Evolutionary conservation across 64 coral and sea anemone species (phyloP).

Genomic region (Pocillopora damicornis): DNA sequence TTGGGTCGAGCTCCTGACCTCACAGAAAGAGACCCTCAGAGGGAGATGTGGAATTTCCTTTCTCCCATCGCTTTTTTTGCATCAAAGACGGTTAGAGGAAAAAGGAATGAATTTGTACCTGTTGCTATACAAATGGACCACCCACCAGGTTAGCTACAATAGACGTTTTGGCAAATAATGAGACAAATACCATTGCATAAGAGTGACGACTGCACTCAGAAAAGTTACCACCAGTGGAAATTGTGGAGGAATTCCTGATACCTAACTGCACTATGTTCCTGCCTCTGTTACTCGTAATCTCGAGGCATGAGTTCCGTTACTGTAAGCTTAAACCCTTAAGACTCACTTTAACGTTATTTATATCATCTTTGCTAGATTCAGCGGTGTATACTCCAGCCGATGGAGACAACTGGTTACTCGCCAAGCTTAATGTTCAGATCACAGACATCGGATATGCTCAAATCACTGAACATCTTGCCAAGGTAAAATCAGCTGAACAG

Average conservation of each 20-base stretch:
- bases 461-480: conserved; percentile 43
- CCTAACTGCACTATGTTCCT: no score
- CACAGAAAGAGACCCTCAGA: conserved; percentile 10
- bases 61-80: conserved; percentile 72
- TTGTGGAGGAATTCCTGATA: no score
- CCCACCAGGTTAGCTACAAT: conserved; percentile 6
- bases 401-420: conserved; percentile 37
- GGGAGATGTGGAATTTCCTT: conserved; percentile 35
- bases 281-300: no score
- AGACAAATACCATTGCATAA: no score
- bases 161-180: no score
- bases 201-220: no score
- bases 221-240: no score
- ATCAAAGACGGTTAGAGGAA: neutral
- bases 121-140: conserved; percentile 63
- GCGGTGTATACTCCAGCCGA: conserved; percentile 47
- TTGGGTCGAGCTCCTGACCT: conserved; percentile 17
- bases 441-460: conserved; percentile 43
- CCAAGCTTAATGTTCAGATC: conserved; percentile 47
- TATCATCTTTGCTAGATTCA: conserved; percentile 7
- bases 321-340: no score
- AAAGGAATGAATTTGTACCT: conserved; percentile 7
- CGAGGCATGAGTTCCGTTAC: no score
- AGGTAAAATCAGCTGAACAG: neutral
- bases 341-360: neutral